A percentile compares a stretch with the other conserved stretches of the same genome.
Evolutionary conservation across 1,140 invertebrate species (phyloP).

Genomic region (Nilaparvata lugens): DNA sequence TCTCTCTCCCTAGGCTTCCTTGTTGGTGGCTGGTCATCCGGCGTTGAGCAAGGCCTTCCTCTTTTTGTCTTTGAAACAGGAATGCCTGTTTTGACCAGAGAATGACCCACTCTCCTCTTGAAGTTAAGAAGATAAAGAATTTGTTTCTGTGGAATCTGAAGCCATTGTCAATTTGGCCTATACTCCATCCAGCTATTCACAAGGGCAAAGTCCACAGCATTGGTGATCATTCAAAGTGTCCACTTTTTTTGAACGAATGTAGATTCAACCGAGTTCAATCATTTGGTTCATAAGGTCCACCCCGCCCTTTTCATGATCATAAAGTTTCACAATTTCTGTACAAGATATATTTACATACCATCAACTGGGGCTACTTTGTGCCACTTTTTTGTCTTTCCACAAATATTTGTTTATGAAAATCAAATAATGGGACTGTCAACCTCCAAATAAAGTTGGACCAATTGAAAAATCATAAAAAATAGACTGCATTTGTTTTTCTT

Average conservation of each 20-base stretch:
- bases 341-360: slow-evolving; percentile 21
- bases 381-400: too few relatives aligned
- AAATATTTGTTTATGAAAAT: too few relatives aligned
- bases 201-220: slow-evolving; percentile 27
- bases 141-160: not conserved
- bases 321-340: slow-evolving; percentile 25
- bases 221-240: slow-evolving; percentile 29
- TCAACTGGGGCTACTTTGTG: too few relatives aligned
- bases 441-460: too few relatives aligned
- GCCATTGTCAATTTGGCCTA: slow-evolving; percentile 11
- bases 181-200: slow-evolving; percentile 30
- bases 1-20: too few relatives aligned
- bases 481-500: not conserved
- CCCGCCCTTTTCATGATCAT: slow-evolving; percentile 35
- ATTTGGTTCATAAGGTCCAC: slow-evolving; percentile 30
- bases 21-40: not conserved
- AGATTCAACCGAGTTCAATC: slow-evolving; percentile 26
- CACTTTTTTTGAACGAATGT: slow-evolving; percentile 30
- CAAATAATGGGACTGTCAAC: too few relatives aligned
- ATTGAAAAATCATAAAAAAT: too few relatives aligned
- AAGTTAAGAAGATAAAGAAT: not conserved
- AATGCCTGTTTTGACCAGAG: not conserved
- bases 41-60: not conserved
- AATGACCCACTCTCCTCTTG: not conserved
- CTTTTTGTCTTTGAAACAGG: not conserved